Conservation (phyloP, 2,888 invertebrate genomes). For the Zonitis immaculata region DNA sequence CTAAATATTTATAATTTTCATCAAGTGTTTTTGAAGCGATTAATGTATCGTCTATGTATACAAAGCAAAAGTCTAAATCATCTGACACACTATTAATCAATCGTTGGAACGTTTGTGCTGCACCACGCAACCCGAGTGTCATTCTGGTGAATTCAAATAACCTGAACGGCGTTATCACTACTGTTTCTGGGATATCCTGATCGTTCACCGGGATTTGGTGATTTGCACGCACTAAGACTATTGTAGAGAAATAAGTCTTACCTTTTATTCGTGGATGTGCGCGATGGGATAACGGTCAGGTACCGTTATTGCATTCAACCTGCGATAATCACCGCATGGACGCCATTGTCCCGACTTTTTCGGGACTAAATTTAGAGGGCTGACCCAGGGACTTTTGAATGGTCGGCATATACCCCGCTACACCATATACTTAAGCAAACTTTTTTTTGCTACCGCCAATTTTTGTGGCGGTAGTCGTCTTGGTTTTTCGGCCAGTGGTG, state of each 20-base stretch:
- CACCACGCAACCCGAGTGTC: conserved; percentile 43
- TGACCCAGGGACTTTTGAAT: neutral
- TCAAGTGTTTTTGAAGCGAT: conserved; percentile 23
- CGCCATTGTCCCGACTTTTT: neutral
- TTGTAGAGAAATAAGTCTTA: conserved; percentile 10
- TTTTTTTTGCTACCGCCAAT: too few relatives aligned
- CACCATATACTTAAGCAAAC: too few relatives aligned
- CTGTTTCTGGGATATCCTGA: conserved; percentile 29
- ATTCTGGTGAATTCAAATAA: conserved; percentile 34
- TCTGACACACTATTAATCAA: conserved; percentile 37
- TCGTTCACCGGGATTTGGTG: conserved; percentile 38
- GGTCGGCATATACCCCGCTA: neutral
- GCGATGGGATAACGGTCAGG: conserved; percentile 24
- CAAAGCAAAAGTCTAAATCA: conserved; percentile 34
- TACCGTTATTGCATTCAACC: conserved; percentile 21
- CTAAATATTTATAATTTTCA: conserved; percentile 31
- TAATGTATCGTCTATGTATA: conserved; percentile 42
- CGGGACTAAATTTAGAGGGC: neutral
- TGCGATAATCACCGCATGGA: conserved; percentile 27
- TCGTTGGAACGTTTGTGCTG: conserved; percentile 43
- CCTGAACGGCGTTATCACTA: conserved; percentile 28
- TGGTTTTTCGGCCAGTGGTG: too few relatives aligned
- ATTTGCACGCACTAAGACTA: conserved; percentile 30
- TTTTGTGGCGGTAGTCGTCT: too few relatives aligned
- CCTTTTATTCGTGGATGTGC: conserved; percentile 20